Base-by-base conservation (phyloP, 2,113 vertebrate species). In the Cinclus cinclus region DNA sequence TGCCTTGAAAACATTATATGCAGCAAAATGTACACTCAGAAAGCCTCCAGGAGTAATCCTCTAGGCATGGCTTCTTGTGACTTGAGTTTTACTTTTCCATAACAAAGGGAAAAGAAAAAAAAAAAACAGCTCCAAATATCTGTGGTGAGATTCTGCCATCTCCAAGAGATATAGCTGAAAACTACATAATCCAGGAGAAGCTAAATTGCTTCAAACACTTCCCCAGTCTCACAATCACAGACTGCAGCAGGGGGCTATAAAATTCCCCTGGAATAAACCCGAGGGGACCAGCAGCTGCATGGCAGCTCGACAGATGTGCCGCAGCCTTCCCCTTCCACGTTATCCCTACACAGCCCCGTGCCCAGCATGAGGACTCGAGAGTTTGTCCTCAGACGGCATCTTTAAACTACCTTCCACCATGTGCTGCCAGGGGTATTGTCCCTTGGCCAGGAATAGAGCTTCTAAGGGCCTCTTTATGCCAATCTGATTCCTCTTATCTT, bases 381-480 rank as follows among this genome's bases (percentile, higher is more conserved):
- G 28, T 37, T 37, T 92, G 87, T 94, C 95, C 96, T 96, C 89
- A 95, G 70, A 87, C 1, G 3, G 62, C 89, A 58, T 31, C 64
- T 42, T 41, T 22, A 64, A 82, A 70, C 23, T 37, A 42, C 87
- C 91, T 87, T 70, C 62, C 55, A 15, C 78, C 74, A 27, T 5
- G 74, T 74, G 81, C 82, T 79, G 33, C 75, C 90, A 83, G 59
- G 53, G 83, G 63, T 83, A 83, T 33, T 3, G 6, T 80, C 67
- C 67, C 75, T 46, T 47, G 0, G 18, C 94, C 86, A 56, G 65
- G 89, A 93, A 89, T 71, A 95, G 93, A 86, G 86, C 88, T 96
- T 89, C 94, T 89, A 25, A 90, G 89, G 89, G 70, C 92, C 91
- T 92, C 92, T 86, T 95, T 97, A 86, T 96, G 95, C 94, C 95